These are phyloP conservation scores for Diachrysia chrysitis DNA, from an alignment of 2,888 invertebrate genomes.

Conservation along the genomic window DNA sequence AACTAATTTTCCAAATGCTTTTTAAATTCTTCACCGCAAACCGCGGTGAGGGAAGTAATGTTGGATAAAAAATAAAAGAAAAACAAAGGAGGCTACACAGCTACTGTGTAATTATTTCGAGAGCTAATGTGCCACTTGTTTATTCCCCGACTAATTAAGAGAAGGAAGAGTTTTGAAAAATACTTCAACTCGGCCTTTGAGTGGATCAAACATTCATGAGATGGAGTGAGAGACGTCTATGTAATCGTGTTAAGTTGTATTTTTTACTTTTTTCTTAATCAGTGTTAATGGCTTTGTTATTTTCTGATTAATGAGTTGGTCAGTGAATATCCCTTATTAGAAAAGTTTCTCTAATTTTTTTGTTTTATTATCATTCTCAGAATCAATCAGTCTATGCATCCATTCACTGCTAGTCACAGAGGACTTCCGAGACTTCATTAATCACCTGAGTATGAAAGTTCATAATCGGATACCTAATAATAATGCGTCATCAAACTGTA, in stretches of 20 bases:
- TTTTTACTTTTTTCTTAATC: conserved; percentile 68
- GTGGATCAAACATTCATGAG: conserved; percentile 86
- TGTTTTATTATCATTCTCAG: too few species aligned
- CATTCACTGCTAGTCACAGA: too few species aligned
- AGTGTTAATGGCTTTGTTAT: conserved; percentile 52
- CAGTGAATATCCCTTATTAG: conserved; percentile 5
- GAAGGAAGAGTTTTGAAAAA: conserved; percentile 84
- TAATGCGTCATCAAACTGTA: not conserved
- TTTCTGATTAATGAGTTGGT: conserved; percentile 42
- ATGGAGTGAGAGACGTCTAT: conserved; percentile 69
- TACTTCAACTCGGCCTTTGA: conserved; percentile 75
- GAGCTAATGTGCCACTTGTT: conserved; percentile 88
- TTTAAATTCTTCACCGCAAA: conserved; percentile 84
- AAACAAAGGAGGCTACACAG: conserved; percentile 73
- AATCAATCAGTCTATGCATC: too few species aligned
- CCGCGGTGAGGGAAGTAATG: conserved; percentile 74
- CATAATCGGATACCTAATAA: not conserved
- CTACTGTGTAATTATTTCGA: conserved; percentile 85
- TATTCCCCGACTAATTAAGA: conserved; percentile 88
- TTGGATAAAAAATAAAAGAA: conserved; percentile 60
- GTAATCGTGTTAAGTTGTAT: conserved; percentile 66
- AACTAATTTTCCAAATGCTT: conserved; percentile 85
- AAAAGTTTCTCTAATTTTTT: not conserved
- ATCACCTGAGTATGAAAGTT: not conserved
- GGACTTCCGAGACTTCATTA: too few species aligned